These are phyloP conservation scores for Lepus townsendii DNA, from an alignment of 2,797 vertebrate species.

Conservation along the genomic window DNA sequence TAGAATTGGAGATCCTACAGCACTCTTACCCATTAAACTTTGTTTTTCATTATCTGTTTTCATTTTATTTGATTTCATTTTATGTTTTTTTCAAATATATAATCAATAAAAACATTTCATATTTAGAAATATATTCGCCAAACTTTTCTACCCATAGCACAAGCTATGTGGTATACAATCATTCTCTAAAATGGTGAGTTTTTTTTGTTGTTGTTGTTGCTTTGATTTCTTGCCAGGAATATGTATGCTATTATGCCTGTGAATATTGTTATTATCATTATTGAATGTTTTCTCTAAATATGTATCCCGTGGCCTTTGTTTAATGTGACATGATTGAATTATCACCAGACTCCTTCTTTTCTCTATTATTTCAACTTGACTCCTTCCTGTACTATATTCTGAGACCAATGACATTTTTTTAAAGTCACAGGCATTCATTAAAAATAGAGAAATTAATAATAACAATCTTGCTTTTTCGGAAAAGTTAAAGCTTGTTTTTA, in stretches of 20 bases:
- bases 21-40: constrained; percentile 2
- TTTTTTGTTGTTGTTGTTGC: neutral
- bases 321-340: neutral
- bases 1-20: constrained; percentile 19
- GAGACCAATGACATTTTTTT: neutral
- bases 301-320: neutral
- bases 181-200: neutral
- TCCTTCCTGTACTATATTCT: neutral
- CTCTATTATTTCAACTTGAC: neutral
- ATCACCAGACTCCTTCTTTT: neutral
- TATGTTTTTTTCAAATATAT: neutral
- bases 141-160: neutral
- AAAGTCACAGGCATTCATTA: neutral
- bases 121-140: constrained; percentile 35
- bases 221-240: constrained; percentile 33
- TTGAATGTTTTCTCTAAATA: neutral
- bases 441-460: neutral
- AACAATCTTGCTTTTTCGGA: neutral
- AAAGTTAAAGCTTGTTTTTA: neutral
- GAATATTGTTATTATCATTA: neutral
- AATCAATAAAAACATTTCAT: neutral
- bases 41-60: constrained; percentile 13
- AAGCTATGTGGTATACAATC: neutral
- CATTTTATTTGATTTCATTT: constrained; percentile 9
- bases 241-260: neutral